Evolutionary conservation across 2,888 invertebrate species (phyloP), one percentile per base, ranked within the genome.

Genomic region (Ligdia adustata): DNA sequence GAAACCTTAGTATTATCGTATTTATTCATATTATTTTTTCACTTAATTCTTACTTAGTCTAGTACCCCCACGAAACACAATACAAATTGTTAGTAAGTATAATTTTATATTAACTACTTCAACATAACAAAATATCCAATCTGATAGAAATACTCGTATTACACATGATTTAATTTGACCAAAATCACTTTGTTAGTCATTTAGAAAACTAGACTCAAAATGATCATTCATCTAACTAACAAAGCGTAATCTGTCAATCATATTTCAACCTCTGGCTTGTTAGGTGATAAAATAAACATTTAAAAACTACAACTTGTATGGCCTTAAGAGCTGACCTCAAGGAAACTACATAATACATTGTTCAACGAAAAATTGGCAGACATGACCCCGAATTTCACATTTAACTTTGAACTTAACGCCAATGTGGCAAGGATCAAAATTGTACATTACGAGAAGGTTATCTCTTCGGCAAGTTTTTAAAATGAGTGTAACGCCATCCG

Each of bases 401-500:
- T 26, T 9, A 20, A 59, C 27, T 38, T 16, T 46, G 27, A 35
- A 48, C 52, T 45, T 52, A 52, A 27, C 0, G 0, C 1, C 0
- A 2, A 9, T 4, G 12, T 2, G 3, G 16, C 55, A 57, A 52
- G 16, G 46, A 13, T 27, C 16, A 4, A 9, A 32, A 43, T 29
- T 29, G 32, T 42, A 9, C 13, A 29, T 7, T 5, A 2, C 12
- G 7, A 16, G 13, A 44, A 51, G 55, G 27, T 32, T 37, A 53
- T 42, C 27, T 56, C 55, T 29, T 60, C 46, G 52, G 61, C 59
- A 51, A 55, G 51, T 73, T 74, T 62, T 60, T 49, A 71, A n/a
- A 67, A 70, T 57, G 52, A 54, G 52, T 60, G 51, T 37, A 37
- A 69, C 64, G 60, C 41, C 61, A 66, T 72, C 66, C 74, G 67